Conservation (phyloP, 2,888 invertebrate genomes). For the Falcaria lacertinaria region DNA sequence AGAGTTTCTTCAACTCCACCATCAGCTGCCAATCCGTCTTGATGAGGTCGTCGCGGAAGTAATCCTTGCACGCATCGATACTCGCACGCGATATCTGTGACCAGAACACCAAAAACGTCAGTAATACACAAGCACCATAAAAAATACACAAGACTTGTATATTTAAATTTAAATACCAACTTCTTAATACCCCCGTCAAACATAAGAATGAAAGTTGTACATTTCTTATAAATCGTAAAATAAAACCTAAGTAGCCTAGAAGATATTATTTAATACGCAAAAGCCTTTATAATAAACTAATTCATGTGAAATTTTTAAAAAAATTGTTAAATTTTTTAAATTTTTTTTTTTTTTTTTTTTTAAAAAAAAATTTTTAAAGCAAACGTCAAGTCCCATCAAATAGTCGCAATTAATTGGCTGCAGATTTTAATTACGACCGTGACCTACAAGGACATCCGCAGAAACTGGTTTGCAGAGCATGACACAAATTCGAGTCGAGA, state of each 20-base stretch:
- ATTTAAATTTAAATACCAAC: too few relatives aligned
- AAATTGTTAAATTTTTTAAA: too few relatives aligned
- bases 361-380: too few relatives aligned
- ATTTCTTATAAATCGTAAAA: slow-evolving; percentile 9
- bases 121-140: neutral
- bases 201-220: neutral
- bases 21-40: slow-evolving; percentile 99
- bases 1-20: slow-evolving; percentile 98
- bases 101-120: slow-evolving; percentile 18
- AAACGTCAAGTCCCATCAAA: slow-evolving; percentile 23
- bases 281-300: too few relatives aligned
- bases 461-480: slow-evolving; percentile 45
- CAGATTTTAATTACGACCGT: slow-evolving; percentile 40
- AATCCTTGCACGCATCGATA: slow-evolving; percentile 99
- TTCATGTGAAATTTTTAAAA: too few relatives aligned
- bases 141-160: neutral
- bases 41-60: slow-evolving; percentile 97
- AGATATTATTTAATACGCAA: too few relatives aligned
- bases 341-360: too few relatives aligned
- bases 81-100: slow-evolving; percentile 96
- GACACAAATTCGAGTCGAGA: slow-evolving; percentile 39
- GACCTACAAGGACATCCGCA: slow-evolving; percentile 39
- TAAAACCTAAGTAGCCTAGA: too few relatives aligned
- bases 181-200: too few relatives aligned
- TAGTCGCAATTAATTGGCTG: slow-evolving; percentile 29